Base-by-base conservation (phyloP, 2,113 vertebrate species). In the Pelusios castaneus region DNA sequence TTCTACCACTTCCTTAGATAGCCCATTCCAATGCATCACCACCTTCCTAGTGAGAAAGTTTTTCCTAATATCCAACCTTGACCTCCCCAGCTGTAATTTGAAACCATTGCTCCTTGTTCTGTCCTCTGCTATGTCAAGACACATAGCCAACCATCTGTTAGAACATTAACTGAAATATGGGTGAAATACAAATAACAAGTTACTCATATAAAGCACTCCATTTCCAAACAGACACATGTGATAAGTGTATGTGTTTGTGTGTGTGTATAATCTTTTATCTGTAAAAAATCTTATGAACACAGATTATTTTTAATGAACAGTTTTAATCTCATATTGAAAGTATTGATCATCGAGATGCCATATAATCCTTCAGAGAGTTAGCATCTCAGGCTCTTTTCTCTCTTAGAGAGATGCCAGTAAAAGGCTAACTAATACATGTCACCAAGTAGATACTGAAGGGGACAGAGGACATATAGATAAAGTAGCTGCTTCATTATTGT, bases 341-440 rank as follows among this genome's bases (percentile, higher is more conserved):
- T 83, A 87, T 87, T 87, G 90, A 87, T 91, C 80, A 47, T 73
- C 49, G n/a, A 83, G 63, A 79, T 87, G 86, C 47, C 52, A 51
- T 76, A 76, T 86, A 91, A 86, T 86, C 45, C 54, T 86, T 41
- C n/a, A 58, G 24, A 56, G 34, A 85, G 41, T 19, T 85, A 85
- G 76, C 43, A 49, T 80, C 43, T n/a, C 27, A 85, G 60, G 56
- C 51, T 73, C 47, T 29, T 49, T 29, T 49, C 51, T 27, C 25
- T 45, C n/a, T 38, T 24, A 49, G 52, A 55, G 19, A 45, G n/a
- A 47, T 85, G 43, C 67, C 34, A 75, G 7, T 75, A 52, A 76
- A 60, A 76, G 51, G 78, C 21, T 38, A 81, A 54, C 52, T 82
- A 85, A 86, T 82, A 76, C 73, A 10, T 85, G 52, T 75, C 77